These are phyloP conservation scores for Hydrotaea diabolus DNA, from an alignment of 2,888 invertebrate species.

Conservation along the genomic window DNA sequence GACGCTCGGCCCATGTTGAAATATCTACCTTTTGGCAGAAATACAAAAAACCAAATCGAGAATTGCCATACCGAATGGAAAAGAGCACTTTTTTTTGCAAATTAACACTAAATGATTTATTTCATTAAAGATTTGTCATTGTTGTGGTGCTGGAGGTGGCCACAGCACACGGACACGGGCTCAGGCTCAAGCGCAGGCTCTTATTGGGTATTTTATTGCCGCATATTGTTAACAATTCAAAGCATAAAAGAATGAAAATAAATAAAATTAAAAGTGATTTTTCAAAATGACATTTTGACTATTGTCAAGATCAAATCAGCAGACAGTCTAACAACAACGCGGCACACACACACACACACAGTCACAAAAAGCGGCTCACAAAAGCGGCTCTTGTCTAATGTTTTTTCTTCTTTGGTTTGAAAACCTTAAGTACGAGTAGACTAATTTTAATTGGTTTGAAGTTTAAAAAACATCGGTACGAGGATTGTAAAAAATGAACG, in stretches of 20 bases:
- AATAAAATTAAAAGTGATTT: conserved; percentile 61
- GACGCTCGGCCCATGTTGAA: background rate
- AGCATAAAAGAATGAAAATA: conserved; percentile 64
- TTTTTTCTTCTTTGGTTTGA: conserved; percentile 43
- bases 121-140: conserved; percentile 51
- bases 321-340: conserved; percentile 49
- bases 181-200: conserved; percentile 45
- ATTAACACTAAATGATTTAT: conserved; percentile 66
- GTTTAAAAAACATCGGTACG: background rate
- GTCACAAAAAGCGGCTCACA: conserved; percentile 54
- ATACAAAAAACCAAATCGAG: conserved; percentile 36
- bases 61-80: conserved; percentile 48
- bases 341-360: conserved; percentile 1
- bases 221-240: conserved; percentile 73
- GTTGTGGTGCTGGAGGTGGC: conserved; percentile 45
- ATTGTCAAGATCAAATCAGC: conserved; percentile 65
- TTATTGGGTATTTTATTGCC: conserved; percentile 74
- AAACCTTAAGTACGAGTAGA: conserved; percentile 49
- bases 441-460: conserved; percentile 60
- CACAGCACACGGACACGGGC: background rate
- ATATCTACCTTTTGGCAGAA: background rate
- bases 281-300: conserved; percentile 64
- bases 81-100: conserved; percentile 30
- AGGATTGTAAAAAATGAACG: background rate
- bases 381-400: too few relatives aligned